Conservation (phyloP, 2,797 vertebrate genomes). For the Passerculus sandwichensis region DNA sequence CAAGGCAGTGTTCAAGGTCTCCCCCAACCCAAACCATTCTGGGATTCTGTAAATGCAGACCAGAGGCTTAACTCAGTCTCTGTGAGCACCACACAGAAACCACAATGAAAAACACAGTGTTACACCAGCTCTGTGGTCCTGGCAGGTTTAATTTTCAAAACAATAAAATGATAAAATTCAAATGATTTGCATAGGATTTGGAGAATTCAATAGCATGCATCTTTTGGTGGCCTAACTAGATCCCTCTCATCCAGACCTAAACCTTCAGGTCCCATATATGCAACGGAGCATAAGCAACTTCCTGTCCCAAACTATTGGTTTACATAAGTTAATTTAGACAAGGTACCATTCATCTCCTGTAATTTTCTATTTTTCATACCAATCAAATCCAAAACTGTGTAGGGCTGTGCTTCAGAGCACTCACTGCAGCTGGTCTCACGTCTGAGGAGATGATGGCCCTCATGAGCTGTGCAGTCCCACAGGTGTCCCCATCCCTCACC, state of each 20-base stretch:
- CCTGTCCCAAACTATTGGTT: rapidly evolving
- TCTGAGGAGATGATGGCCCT: background rate
- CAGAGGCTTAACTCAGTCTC: background rate
- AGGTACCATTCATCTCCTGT: background rate
- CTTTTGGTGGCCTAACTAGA: background rate
- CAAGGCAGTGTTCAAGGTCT: rapidly evolving
- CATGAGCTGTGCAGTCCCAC: rapidly evolving
- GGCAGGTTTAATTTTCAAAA: background rate
- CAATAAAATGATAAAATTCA: background rate
- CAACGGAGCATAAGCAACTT: background rate
- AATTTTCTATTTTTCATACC: background rate
- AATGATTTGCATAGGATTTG: background rate
- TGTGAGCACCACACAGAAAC: background rate
- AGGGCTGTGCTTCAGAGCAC: background rate
- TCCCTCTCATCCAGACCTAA: background rate
- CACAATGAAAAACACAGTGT: rapidly evolving
- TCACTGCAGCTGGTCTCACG: background rate
- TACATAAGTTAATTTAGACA: background rate
- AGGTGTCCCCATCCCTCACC: rapidly evolving
- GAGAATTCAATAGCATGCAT: background rate
- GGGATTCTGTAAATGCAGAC: background rate
- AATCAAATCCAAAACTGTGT: background rate
- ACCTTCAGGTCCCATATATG: background rate
- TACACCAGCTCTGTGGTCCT: rapidly evolving
- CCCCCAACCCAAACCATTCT: background rate